Evolutionary conservation across 2,888 invertebrate species (phyloP).

Genomic region (Dioctria linearis): DNA sequence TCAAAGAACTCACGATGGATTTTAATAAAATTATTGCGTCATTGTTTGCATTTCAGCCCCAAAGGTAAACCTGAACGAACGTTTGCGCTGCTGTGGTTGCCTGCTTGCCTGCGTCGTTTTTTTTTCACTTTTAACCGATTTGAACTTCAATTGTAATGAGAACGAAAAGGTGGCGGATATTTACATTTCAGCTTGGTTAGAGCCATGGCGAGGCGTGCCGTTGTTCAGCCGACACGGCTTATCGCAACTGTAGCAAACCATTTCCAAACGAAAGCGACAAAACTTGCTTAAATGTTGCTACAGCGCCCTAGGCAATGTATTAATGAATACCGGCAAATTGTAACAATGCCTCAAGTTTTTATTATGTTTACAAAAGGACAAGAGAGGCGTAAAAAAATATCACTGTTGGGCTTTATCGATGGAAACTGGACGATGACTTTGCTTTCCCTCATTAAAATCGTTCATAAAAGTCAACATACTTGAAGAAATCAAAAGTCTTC

Average conservation of each 20-base stretch:
- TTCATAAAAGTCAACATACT: constrained; percentile 49
- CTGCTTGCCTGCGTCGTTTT: too few relatives aligned
- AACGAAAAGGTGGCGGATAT: constrained; percentile 33
- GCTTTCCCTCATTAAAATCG: constrained; percentile 47
- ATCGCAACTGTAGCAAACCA: constrained; percentile 8
- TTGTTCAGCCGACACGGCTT: not conserved
- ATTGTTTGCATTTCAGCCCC: constrained; percentile 54
- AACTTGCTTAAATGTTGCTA: constrained; percentile 15
- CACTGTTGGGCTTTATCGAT: constrained; percentile 2
- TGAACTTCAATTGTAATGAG: constrained; percentile 42
- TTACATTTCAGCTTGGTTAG: constrained; percentile 33
- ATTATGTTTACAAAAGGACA: constrained; percentile 34
- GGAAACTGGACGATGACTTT: constrained; percentile 33
- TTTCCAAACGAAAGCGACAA: constrained; percentile 40
- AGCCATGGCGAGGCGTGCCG: not conserved
- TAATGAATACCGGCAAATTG: constrained; percentile 45
- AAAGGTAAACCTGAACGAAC: constrained; percentile 17
- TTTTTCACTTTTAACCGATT: constrained; percentile 15
- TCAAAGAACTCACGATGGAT: constrained; percentile 44
- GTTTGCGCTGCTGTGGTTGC: not conserved
- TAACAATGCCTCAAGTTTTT: constrained; percentile 20
- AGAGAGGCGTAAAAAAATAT: constrained; percentile 13
- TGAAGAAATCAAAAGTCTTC: constrained; percentile 40
- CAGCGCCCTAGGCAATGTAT: constrained; percentile 6
- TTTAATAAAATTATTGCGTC: constrained; percentile 53